Conservation (phyloP, 2,797 vertebrate genomes). For the Chlorospingus flavigularis region DNA sequence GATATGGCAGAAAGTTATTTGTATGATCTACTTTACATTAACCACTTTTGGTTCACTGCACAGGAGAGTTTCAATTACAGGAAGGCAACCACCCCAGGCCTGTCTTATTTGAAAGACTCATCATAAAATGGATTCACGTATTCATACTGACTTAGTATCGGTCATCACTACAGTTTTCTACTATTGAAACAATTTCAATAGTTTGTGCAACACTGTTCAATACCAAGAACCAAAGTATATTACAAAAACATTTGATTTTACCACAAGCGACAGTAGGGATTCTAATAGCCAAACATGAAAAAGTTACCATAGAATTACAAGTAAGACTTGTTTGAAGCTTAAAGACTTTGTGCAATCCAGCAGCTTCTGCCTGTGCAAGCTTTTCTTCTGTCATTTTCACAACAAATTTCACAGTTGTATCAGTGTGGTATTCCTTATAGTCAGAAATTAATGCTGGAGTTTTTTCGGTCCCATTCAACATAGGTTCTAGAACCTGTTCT, state of each 20-base stretch:
- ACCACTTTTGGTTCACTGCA: neutral
- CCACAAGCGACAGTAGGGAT: neutral
- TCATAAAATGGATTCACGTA: neutral
- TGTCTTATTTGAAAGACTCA: neutral
- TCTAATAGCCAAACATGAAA: conserved; percentile 59
- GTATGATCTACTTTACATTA: neutral
- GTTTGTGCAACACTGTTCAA: neutral
- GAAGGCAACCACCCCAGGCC: neutral
- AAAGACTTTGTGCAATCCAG: conserved; percentile 96
- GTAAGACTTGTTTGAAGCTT: conserved; percentile 97
- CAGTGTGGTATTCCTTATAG: conserved; percentile 98
- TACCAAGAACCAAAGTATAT: neutral
- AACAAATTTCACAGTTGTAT: conserved; percentile 95
- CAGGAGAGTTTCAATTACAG: neutral
- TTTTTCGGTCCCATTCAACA: conserved; percentile 97
- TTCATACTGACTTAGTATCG: neutral
- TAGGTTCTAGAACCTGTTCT: conserved; percentile 96
- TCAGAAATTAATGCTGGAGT: conserved; percentile 94
- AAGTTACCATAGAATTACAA: conserved; percentile 97
- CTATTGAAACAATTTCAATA: neutral
- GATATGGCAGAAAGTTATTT: neutral
- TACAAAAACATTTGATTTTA: neutral
- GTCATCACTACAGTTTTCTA: neutral
- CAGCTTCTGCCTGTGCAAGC: conserved; percentile 92
- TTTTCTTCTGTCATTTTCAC: conserved; percentile 98